Conservation (phyloP, 2,797 vertebrate genomes). For the Sebastes hubbsi region DNA sequence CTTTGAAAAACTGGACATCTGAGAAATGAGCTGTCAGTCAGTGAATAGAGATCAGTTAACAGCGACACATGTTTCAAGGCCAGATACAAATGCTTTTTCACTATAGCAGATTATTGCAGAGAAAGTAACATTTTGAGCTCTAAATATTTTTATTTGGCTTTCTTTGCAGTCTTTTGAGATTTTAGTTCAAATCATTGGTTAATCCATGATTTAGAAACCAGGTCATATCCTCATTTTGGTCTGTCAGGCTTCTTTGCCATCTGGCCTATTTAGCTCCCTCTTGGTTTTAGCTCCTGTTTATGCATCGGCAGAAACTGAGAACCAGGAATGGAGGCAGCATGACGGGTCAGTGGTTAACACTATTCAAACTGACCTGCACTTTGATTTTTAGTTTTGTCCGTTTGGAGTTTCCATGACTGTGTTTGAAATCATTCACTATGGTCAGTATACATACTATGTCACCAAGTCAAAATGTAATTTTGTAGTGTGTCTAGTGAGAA, state of each 20-base stretch:
- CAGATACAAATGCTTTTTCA: not conserved
- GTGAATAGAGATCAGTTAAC: not conserved
- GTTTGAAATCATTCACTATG: not conserved
- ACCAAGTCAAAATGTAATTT: not conserved
- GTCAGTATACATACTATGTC: not conserved
- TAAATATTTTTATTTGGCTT: constrained; percentile 1
- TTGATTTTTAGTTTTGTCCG: not conserved
- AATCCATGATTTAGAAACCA: constrained; percentile 49
- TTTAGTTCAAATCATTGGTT: constrained; percentile 24
- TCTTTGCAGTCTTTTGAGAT: constrained; percentile 14
- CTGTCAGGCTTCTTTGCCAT: constrained; percentile 34
- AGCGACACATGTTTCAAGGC: not conserved
- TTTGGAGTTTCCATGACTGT: constrained; percentile 1
- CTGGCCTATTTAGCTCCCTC: constrained; percentile 25
- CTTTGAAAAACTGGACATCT: not conserved
- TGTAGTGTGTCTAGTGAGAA: not conserved
- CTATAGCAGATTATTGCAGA: not conserved
- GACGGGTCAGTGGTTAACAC: not conserved
- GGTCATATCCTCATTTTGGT: constrained; percentile 41
- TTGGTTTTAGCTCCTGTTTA: constrained; percentile 21
- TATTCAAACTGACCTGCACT: not conserved
- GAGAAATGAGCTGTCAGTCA: not conserved
- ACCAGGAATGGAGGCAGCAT: not conserved
- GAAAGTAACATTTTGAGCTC: not conserved
- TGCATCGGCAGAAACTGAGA: constrained; percentile 16